Evolutionary conservation across 2,797 vertebrate genomes (phyloP).

Genomic region (Periophthalmus magnuspinnatus): DNA sequence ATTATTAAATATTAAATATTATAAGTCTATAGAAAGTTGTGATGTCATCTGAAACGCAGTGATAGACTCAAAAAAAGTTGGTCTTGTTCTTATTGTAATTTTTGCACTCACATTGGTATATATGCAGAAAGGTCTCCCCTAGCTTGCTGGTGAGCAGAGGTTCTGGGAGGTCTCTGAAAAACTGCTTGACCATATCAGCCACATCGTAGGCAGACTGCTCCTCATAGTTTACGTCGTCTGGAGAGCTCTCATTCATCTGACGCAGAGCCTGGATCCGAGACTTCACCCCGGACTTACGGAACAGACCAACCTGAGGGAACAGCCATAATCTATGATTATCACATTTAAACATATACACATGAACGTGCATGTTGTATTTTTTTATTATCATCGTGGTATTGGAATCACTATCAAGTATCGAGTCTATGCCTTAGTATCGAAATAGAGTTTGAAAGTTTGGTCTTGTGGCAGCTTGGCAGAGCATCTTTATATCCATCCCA

Average conservation of each 20-base stretch:
- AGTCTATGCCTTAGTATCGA: no score
- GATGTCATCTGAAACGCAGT: no score
- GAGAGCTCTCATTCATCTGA: slow-evolving; percentile 90
- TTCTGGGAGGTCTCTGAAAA: slow-evolving; percentile 95
- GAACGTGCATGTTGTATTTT: no score
- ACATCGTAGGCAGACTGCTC: slow-evolving; percentile 96
- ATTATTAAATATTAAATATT: no score
- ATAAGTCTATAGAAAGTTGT: no score
- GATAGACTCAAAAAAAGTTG: no score
- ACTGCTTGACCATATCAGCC: slow-evolving; percentile 98
- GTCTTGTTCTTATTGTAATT: not conserved
- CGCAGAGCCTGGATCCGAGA: slow-evolving; percentile 93
- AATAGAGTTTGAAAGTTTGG: no score
- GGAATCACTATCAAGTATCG: no score
- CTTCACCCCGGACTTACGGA: slow-evolving; percentile 96
- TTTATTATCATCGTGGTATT: no score
- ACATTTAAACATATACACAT: no score
- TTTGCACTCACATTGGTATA: slow-evolving; percentile 90
- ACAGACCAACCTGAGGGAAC: slow-evolving; percentile 88
- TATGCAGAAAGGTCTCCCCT: slow-evolving; percentile 96
- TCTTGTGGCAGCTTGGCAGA: no score
- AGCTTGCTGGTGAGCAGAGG: slow-evolving; percentile 95
- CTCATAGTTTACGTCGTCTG: slow-evolving; percentile 88
- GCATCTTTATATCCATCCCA: no score
- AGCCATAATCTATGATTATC: not conserved